Conservation (phyloP, 2,888 invertebrate species). For the Ennomos fuscantarius region DNA sequence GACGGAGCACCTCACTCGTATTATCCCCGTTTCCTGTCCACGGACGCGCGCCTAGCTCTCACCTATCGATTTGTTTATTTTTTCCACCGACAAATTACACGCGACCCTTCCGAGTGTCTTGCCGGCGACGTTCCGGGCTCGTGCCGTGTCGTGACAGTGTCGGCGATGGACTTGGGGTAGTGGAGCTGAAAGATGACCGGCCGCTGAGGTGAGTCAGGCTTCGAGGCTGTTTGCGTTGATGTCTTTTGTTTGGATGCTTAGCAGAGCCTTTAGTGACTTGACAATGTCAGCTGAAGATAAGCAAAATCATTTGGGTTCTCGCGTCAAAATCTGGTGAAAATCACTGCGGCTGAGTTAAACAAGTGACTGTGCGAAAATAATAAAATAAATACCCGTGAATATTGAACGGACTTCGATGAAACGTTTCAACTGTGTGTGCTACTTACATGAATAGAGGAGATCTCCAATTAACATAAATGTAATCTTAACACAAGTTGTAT, state of each 20-base stretch:
- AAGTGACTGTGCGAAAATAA: no score
- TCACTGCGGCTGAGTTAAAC: no score
- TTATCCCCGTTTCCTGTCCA: conserved; percentile 83
- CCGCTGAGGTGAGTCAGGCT: conserved; percentile 18
- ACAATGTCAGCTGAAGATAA: no score
- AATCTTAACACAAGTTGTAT: no score
- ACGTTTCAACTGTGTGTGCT: no score
- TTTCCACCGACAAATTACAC: conserved; percentile 70
- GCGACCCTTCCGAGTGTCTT: conserved; percentile 63
- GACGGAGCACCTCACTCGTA: conserved; percentile 70
- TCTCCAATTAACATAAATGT: no score
- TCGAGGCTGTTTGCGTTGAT: conserved; percentile 2
- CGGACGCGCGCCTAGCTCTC: conserved; percentile 79
- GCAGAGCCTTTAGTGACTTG: background rate
- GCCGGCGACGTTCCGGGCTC: conserved; percentile 34
- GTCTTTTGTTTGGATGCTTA: background rate
- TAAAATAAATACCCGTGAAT: no score
- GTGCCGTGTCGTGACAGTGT: conserved; percentile 16
- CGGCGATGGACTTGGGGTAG: conserved; percentile 20
- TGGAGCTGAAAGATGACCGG: conserved; percentile 16
- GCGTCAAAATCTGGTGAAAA: no score
- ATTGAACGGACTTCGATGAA: no score
- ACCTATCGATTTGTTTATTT: conserved; percentile 82
- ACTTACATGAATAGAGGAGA: no score
- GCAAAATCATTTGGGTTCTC: no score